Evolutionary conservation across 2,797 vertebrate species (phyloP).

Genomic region (Selene dorsalis): DNA sequence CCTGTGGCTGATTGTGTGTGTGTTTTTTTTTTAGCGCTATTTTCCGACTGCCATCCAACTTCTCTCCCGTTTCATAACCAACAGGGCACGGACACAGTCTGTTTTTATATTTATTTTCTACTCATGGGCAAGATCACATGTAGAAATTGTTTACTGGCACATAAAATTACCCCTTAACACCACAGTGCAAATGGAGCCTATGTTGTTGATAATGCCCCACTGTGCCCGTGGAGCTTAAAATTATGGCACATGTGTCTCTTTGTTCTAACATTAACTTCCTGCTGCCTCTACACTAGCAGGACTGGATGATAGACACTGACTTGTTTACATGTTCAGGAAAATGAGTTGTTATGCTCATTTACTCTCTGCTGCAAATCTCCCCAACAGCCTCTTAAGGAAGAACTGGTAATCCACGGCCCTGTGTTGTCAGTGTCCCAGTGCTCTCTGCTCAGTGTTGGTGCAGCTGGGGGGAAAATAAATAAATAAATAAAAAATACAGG

Average conservation of each 20-base stretch:
- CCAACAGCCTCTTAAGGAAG: conserved; percentile 40
- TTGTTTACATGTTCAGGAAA: conserved; percentile 50
- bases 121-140: neutral
- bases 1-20: conserved; percentile 32
- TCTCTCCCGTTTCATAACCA: conserved; percentile 12
- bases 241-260: conserved; percentile 18
- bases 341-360: conserved; percentile 52
- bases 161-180: conserved; percentile 21
- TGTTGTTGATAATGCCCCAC: neutral
- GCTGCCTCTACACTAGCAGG: conserved; percentile 6
- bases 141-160: conserved; percentile 12
- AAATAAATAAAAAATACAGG: neutral
- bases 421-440: conserved; percentile 6
- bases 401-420: conserved; percentile 35
- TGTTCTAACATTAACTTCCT: conserved; percentile 27
- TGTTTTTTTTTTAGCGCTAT: conserved; percentile 30
- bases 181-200: neutral
- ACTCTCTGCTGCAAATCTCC: conserved; percentile 56
- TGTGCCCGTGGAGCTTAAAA: conserved; percentile 13
- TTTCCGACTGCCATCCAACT: conserved; percentile 1
- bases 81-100: neutral
- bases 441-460: conserved; percentile 19
- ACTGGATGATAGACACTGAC: conserved; percentile 16
- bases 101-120: conserved; percentile 1
- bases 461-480: neutral